These are phyloP conservation scores for Arion vulgaris DNA, from an alignment of 1,140 invertebrate species.

Conservation along the genomic window DNA sequence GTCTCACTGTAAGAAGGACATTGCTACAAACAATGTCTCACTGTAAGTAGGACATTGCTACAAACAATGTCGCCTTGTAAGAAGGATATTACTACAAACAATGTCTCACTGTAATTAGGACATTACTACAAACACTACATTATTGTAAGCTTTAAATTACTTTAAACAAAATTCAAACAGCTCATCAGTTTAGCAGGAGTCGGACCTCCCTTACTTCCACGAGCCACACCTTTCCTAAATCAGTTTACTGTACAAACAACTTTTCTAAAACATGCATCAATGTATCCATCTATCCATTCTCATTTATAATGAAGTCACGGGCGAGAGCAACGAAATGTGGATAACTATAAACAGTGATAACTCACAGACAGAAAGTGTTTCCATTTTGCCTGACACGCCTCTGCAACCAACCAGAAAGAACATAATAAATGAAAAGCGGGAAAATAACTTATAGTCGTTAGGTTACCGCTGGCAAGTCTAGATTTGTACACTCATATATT, in stretches of 20 bases:
- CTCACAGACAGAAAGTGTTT: not conserved
- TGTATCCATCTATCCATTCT: not conserved
- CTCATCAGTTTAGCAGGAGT: no score
- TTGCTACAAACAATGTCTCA: no score
- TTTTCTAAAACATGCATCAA: not conserved
- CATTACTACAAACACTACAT: no score
- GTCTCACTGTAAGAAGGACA: no score
- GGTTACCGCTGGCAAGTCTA: not conserved
- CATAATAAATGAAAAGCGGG: not conserved
- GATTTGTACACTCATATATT: not conserved
- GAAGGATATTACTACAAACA: no score
- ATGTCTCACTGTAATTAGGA: no score
- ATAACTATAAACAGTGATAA: not conserved
- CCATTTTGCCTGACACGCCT: not conserved
- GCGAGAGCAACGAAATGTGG: not conserved
- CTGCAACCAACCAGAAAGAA: not conserved
- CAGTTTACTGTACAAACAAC: not conserved
- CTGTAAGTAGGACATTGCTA: no score
- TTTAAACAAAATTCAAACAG: no score
- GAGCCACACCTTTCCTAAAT: no score
- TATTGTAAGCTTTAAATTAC: no score
- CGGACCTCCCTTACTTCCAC: no score
- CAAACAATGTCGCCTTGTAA: no score
- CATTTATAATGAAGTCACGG: slow-evolving; percentile 2
- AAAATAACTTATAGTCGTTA: not conserved